Evolutionary conservation across 2,888 invertebrate species (phyloP).

Genomic region (Sinohyriopsis cumingii): DNA sequence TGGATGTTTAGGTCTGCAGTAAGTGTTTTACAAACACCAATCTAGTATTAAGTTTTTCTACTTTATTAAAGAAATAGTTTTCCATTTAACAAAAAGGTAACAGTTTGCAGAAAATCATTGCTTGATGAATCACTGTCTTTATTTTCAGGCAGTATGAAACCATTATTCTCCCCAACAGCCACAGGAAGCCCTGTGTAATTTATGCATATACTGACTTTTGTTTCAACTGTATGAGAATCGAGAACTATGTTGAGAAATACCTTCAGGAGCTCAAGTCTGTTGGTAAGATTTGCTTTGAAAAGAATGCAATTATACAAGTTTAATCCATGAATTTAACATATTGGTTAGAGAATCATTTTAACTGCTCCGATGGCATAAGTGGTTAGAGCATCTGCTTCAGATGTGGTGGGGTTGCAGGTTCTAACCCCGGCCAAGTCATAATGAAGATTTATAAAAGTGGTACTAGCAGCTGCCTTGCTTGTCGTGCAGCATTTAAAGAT

Average conservation of each 20-base stretch:
- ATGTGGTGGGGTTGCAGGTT: no score
- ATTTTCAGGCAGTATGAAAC: constrained; percentile 86
- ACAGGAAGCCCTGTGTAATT: constrained; percentile 86
- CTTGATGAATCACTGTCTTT: neutral
- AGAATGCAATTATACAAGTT: neutral
- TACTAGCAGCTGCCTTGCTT: no score
- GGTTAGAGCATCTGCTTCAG: no score
- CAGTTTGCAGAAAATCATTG: neutral
- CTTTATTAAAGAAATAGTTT: neutral
- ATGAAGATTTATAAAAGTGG: no score
- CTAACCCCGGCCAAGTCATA: no score
- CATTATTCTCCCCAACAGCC: constrained; percentile 87
- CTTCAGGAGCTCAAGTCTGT: constrained; percentile 88
- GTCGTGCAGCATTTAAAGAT: no score
- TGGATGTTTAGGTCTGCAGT: no score
- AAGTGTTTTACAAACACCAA: no score
- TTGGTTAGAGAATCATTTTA: no score
- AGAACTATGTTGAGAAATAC: constrained; percentile 84
- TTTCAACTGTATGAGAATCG: constrained; percentile 91
- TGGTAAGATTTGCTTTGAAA: constrained; percentile 74
- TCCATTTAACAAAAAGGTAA: neutral
- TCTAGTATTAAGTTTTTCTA: no score
- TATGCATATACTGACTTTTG: constrained; percentile 97
- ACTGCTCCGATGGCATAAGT: no score
- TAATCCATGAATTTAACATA: no score